These are phyloP conservation scores for Cephus pulcher DNA, from an alignment of 2,888 invertebrate species.

Conservation along the genomic window DNA sequence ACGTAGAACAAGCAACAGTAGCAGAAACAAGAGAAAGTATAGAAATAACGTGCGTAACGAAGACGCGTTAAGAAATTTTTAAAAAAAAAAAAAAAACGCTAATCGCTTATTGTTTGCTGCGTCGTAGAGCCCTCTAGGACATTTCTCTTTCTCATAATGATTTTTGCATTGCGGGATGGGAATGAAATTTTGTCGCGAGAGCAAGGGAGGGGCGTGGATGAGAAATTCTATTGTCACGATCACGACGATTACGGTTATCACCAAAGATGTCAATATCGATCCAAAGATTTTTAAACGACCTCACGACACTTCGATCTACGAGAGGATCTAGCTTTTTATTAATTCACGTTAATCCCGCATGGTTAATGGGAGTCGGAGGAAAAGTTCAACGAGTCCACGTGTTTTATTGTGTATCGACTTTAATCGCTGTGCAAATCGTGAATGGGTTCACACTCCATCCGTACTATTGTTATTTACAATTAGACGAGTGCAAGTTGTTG, in stretches of 20 bases:
- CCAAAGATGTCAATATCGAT: slow-evolving; percentile 53
- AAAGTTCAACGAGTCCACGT: neutral
- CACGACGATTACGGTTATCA: slow-evolving; percentile 22
- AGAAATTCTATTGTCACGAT: neutral
- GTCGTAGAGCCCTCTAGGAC: slow-evolving; percentile 38
- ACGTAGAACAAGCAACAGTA: slow-evolving; percentile 9
- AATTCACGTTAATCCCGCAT: neutral
- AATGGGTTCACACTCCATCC: neutral
- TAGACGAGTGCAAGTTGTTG: neutral
- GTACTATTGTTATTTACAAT: neutral
- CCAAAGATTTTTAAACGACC: slow-evolving; percentile 46
- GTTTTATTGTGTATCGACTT: neutral
- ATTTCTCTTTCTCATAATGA: neutral
- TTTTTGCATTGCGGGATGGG: slow-evolving; percentile 31
- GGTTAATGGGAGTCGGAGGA: neutral
- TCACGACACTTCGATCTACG: slow-evolving; percentile 12
- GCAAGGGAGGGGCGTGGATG: neutral
- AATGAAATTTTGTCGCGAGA: neutral
- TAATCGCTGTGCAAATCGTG: neutral
- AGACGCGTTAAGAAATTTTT: neutral
- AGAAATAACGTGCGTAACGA: slow-evolving; percentile 12
- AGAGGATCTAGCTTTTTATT: slow-evolving; percentile 8
- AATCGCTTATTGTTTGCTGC: slow-evolving; percentile 59
- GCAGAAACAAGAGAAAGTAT: slow-evolving; percentile 16
- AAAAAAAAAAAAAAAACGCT: too few species aligned